These are phyloP conservation scores for Lampris incognitus DNA, from an alignment of 2,113 vertebrate genomes.

Conservation along the genomic window DNA sequence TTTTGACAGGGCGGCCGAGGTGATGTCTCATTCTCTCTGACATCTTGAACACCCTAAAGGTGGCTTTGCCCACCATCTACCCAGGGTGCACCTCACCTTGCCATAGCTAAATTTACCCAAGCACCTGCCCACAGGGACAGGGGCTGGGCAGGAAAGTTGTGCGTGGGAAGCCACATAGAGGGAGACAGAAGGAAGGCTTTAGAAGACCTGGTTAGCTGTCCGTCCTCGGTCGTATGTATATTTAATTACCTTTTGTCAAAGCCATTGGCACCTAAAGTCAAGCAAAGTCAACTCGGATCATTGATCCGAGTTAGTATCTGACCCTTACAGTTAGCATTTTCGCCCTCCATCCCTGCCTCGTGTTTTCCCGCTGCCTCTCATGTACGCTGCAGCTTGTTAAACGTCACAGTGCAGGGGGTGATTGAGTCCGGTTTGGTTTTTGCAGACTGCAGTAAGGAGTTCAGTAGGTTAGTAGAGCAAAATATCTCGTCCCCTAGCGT, in stretches of 20 bases:
- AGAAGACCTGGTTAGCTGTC: constrained; percentile 17
- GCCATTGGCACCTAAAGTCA: neutral
- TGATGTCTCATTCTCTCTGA: constrained; percentile 81
- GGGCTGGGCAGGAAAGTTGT: constrained; percentile 55
- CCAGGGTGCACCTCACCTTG: constrained; percentile 80
- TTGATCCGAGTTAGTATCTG: neutral
- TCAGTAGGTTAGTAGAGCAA: constrained; percentile 28
- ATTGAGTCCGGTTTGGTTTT: constrained; percentile 22
- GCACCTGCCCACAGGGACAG: constrained; percentile 77
- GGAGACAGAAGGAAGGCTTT: neutral
- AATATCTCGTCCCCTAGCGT: constrained; percentile 18
- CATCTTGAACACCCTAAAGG: constrained; percentile 79
- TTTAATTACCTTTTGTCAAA: neutral
- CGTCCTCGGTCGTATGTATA: neutral
- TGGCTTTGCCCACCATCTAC: constrained; percentile 75
- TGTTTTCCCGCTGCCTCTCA: neutral
- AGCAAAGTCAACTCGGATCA: neutral
- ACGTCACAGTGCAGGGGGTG: constrained; percentile 2
- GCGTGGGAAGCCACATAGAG: constrained; percentile 44
- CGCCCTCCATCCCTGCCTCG: neutral
- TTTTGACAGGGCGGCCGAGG: constrained; percentile 77
- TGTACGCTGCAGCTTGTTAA: neutral
- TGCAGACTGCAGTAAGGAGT: constrained; percentile 21
- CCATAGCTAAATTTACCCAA: constrained; percentile 79
- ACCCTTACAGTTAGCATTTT: neutral